phyloP scores from a whole-genome alignment of 2,888 invertebrate genomes.

The Tuberolachnus salignus region DNA sequence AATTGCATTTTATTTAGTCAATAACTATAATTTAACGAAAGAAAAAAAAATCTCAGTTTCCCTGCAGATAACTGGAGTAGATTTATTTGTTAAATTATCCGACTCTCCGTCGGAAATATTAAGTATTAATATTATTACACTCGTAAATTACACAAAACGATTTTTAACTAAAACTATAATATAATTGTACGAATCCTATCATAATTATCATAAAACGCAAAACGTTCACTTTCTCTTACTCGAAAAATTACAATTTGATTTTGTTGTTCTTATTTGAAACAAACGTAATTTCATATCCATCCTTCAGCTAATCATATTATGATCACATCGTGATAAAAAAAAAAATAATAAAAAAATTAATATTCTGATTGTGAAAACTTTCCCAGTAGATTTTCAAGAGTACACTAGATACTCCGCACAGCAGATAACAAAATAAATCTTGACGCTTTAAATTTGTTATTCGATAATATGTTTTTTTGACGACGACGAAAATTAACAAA shows the following conservation, averaged over 20 bases:
- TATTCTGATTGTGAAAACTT: no score
- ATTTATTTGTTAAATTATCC: slow-evolving; percentile 11
- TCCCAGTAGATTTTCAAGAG: no score
- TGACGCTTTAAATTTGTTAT: no score
- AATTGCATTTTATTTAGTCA: background rate
- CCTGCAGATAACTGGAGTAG: background rate
- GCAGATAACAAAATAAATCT: no score
- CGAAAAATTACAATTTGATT: background rate
- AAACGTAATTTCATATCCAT: no score
- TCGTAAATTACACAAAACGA: background rate
- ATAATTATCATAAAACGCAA: background rate
- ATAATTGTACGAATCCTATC: no score
- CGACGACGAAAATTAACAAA: no score
- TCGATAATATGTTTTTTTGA: no score
- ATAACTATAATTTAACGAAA: background rate
- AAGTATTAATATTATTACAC: slow-evolving; percentile 6
- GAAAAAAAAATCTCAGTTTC: background rate
- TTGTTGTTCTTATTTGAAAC: slow-evolving; percentile 1
- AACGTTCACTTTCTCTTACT: slow-evolving; percentile 32
- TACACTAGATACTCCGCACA: no score
- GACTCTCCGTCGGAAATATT: slow-evolving; percentile 11
- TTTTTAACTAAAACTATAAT: slow-evolving; percentile 4
- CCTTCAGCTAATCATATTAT: no score
- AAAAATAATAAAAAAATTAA: no score
- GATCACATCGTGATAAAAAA: no score